Evolutionary conservation across 2,797 vertebrate genomes (phyloP).

Genomic region (Chloroceryle amazona): DNA sequence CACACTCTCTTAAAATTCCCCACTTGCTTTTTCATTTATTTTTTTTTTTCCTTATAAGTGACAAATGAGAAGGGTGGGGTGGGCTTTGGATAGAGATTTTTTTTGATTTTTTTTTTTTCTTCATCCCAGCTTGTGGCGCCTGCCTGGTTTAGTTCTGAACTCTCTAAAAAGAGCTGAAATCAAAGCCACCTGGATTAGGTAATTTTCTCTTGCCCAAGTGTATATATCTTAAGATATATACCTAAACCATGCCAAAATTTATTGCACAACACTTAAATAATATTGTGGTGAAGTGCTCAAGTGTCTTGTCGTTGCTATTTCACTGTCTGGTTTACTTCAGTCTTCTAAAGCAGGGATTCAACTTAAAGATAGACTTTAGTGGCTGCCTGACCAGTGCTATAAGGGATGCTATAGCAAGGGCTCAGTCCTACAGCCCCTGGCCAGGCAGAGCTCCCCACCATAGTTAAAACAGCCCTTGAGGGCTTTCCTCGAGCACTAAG

Average conservation of each 20-base stretch:
- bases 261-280: not conserved
- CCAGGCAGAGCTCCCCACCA: not conserved
- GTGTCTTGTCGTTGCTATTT: not conserved
- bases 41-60: not conserved
- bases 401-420: not conserved
- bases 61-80: not conserved
- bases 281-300: not conserved
- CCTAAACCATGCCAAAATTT: not conserved
- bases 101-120: not conserved
- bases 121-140: not conserved
- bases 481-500: not conserved
- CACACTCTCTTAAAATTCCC: not conserved
- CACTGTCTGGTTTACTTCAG: not conserved
- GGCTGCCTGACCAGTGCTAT: not conserved
- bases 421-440: not conserved
- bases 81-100: not conserved
- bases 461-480: not conserved
- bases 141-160: not conserved
- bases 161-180: not conserved
- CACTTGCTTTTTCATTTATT: not conserved
- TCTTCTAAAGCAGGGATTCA: not conserved
- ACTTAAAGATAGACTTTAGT: not conserved
- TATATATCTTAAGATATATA: not conserved
- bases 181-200: not conserved
- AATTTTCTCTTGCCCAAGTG: not conserved